Evolutionary conservation across 1,140 invertebrate species (phyloP).

Genomic region (Zaprionus ghesquierei): DNA sequence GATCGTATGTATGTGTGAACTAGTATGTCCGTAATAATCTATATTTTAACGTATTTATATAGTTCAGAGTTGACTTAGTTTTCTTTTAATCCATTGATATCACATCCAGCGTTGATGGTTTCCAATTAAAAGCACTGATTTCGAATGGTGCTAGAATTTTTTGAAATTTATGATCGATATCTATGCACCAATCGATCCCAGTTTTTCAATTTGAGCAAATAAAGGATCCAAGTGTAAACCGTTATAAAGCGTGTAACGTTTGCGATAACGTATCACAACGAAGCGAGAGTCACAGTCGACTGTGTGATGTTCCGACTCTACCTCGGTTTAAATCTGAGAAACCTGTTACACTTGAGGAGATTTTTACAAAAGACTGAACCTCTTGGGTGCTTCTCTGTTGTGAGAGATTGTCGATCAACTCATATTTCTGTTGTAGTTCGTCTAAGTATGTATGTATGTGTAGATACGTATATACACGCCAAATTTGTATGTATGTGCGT

Average conservation of each 20-base stretch:
- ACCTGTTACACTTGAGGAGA: constrained; percentile 79
- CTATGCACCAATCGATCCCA: constrained; percentile 81
- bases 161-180: constrained; percentile 46
- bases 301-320: constrained; percentile 43
- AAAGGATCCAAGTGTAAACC: not conserved
- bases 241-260: not conserved
- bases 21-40: too few species aligned
- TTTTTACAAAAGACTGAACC: constrained; percentile 65
- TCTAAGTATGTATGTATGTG: too few species aligned
- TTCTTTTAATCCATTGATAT: not conserved
- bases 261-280: constrained; percentile 45
- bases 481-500: not conserved
- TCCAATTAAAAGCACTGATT: constrained; percentile 80
- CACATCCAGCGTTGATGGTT: constrained; percentile 50
- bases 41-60: too few species aligned
- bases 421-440: constrained; percentile 55
- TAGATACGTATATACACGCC: not conserved
- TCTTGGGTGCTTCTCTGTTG: constrained; percentile 4
- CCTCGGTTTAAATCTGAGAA: constrained; percentile 72
- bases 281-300: constrained; percentile 56
- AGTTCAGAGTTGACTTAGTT: not conserved
- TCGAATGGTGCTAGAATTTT: constrained; percentile 78
- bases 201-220: constrained; percentile 70
- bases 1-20: not conserved
- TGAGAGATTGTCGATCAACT: constrained; percentile 60